A percentile compares a stretch with the other conserved stretches of the same genome.
Evolutionary conservation across 2,888 invertebrate species (phyloP).

Genomic region (Tupiocoris notatus): DNA sequence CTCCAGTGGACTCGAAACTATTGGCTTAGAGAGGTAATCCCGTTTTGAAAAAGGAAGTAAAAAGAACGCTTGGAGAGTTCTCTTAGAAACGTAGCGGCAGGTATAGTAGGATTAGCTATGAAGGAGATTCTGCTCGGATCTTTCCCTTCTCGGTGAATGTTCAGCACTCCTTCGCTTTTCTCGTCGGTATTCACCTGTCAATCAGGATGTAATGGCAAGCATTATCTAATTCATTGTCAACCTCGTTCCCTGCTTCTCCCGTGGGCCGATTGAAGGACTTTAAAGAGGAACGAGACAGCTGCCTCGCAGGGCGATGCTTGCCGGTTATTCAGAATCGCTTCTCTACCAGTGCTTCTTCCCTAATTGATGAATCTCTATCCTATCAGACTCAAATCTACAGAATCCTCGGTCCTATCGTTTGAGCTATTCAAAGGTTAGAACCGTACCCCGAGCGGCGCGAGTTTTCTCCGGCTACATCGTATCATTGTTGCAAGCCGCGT

Average conservation of each 20-base stretch:
- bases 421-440: conserved; percentile 23
- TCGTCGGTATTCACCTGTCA: conserved; percentile 33
- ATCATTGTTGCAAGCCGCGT: conserved; percentile 22
- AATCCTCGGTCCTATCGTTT: conserved; percentile 3
- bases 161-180: not conserved
- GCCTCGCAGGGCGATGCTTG: not conserved
- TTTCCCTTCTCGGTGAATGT: not conserved
- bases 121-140: conserved; percentile 6
- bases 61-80: not conserved
- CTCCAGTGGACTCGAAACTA: conserved; percentile 19
- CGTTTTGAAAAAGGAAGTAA: not conserved
- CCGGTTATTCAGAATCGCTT: conserved; percentile 4
- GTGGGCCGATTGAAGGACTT: conserved; percentile 17
- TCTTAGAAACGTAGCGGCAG: conserved; percentile 16
- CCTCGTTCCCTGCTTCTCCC: not conserved
- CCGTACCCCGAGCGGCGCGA: conserved; percentile 16
- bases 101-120: conserved; percentile 32
- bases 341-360: not conserved
- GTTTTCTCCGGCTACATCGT: not conserved
- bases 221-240: conserved; percentile 40
- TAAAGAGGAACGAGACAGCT: conserved; percentile 15
- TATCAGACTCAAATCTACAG: conserved; percentile 28
- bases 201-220: conserved; percentile 37
- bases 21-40: conserved; percentile 36
- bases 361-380: conserved; percentile 35